Conservation (phyloP, 2,113 vertebrate species). For the Corythaeola cristata region DNA sequence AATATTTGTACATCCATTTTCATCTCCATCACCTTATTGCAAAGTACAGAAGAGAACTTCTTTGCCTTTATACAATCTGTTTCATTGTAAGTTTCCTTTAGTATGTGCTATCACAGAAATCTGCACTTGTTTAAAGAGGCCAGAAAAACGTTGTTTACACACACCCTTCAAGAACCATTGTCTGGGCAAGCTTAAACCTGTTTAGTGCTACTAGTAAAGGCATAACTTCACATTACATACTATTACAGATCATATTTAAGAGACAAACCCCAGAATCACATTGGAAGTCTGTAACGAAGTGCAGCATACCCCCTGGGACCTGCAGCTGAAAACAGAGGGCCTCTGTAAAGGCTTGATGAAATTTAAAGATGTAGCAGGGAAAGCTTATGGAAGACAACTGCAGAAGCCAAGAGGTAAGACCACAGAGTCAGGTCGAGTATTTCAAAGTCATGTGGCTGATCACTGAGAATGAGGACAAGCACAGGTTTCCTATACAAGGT, state of each 20-base stretch:
- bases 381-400: neutral
- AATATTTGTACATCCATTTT: neutral
- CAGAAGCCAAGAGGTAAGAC: neutral
- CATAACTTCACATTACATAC: neutral
- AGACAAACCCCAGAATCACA: neutral
- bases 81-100: neutral
- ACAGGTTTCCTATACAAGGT: neutral
- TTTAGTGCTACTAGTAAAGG: neutral
- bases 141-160: neutral
- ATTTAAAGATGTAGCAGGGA: neutral
- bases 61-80: neutral
- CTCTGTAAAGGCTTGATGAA: neutral
- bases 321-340: neutral
- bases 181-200: neutral
- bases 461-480: neutral
- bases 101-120: neutral
- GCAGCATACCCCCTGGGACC: neutral
- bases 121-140: neutral
- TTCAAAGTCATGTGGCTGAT: neutral
- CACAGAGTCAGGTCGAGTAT: neutral
- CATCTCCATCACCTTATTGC: neutral
- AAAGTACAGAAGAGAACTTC: neutral
- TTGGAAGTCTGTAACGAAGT: neutral
- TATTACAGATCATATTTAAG: neutral
- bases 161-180: neutral